phyloP scores from a whole-genome alignment of 2,797 vertebrate species.

The Onychomys arenicola region DNA sequence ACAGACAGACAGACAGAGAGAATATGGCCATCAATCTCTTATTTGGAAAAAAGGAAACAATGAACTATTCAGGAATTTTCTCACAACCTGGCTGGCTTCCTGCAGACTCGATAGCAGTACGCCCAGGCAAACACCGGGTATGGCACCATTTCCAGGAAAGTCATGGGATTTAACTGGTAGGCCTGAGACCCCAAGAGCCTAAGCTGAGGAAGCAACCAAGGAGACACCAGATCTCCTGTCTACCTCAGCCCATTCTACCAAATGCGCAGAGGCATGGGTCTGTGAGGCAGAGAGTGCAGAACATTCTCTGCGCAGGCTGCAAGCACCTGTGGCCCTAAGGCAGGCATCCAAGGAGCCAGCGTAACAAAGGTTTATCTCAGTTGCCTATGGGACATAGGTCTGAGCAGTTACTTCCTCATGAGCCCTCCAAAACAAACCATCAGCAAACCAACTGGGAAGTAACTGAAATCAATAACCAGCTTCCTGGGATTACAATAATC shows the following conservation, averaged over 20 bases:
- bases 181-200: background rate
- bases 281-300: background rate
- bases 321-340: background rate
- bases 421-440: constrained; percentile 31
- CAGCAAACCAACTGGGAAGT: background rate
- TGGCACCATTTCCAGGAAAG: background rate
- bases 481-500: background rate
- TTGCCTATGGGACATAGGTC: background rate
- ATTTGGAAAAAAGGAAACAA: background rate
- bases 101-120: background rate
- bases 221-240: background rate
- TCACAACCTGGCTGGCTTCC: background rate
- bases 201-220: background rate
- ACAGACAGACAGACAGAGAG: background rate
- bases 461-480: background rate
- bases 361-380: background rate
- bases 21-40: too few species aligned
- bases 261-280: background rate
- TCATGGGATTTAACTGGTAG: background rate
- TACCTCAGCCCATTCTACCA: background rate
- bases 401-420: background rate
- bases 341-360: background rate
- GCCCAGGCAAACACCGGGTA: background rate
- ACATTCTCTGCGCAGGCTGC: too few species aligned
- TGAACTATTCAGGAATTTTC: background rate